Evolutionary conservation across 2,113 vertebrate species (phyloP), one percentile per base, ranked within the genome.

Genomic region (Argyrosomus japonicus): DNA sequence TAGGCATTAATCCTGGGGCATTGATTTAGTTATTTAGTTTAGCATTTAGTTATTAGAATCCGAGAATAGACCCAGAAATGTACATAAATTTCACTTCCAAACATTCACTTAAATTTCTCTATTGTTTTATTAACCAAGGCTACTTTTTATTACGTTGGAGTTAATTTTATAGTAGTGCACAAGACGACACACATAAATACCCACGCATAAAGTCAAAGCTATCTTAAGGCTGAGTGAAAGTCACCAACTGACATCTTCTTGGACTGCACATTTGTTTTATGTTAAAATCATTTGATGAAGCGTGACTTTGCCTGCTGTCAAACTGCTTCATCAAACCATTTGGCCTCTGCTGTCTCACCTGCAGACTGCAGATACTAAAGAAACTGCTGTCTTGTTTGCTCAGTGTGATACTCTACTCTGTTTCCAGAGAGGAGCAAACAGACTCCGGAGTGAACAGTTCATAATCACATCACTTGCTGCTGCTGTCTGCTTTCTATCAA

Each of bases 361-460:
- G 81, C 71, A 85, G 68, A 75, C 81, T 56, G 75, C 64, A 25
- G 77, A 51, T 64, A 58, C 80, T 60, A 48, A 80, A 85, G 54
- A 91, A 83, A 81, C 82, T 51, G 36, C 75, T 54, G 69, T 68
- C 45, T 57, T 88, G 82, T 87, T 89, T 88, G 87, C 83, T 75
- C 87, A 85, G 86, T 62, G 47, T 81, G 86, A 71, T n/a, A 64
- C 50, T 77, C 63, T 57, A 75, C 81, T 90, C 64, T 79, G 83
- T 81, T 87, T 86, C n/a, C 82, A 81, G 77, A 82, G 80, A 78
- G 71, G 58, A 86, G 83, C 90, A 88, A 89, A 90, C 80, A 75
- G 73, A 83, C 82, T 82, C 65, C 17, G 18, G 74, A 86, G 83
- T 2, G 40, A 91, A 77, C 79, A 78, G 75, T 82, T 89, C 71